A percentile compares a stretch with the other conserved stretches of the same genome.
phyloP scores from a whole-genome alignment of 2,797 vertebrate species.

The Craterocephalus amniculus region DNA sequence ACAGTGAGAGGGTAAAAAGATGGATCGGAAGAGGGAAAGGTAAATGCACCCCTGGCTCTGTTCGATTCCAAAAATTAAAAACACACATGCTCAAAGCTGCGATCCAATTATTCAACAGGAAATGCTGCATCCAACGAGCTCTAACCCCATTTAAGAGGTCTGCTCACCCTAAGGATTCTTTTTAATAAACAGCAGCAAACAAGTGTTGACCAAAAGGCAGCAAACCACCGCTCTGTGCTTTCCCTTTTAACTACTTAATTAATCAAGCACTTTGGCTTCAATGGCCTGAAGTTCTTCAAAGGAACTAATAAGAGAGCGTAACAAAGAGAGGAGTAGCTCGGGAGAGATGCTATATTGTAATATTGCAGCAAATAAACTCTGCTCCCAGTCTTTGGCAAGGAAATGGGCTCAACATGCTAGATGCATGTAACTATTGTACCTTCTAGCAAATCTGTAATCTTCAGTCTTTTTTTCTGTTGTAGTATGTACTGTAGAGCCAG shows the following conservation, averaged over 20 bases:
- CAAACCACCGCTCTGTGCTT: conserved; percentile 64
- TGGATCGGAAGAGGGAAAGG: conserved; percentile 52
- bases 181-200: conserved; percentile 75
- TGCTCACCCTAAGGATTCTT: conserved; percentile 69
- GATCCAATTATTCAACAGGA: conserved; percentile 79
- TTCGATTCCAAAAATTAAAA: conserved; percentile 75
- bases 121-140: conserved; percentile 71
- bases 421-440: neutral
- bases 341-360: conserved; percentile 26
- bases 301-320: conserved; percentile 49
- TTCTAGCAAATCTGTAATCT: conserved; percentile 28
- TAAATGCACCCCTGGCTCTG: conserved; percentile 77
- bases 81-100: conserved; percentile 63
- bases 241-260: conserved; percentile 68
- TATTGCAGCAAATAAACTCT: conserved; percentile 32
- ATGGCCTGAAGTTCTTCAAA: conserved; percentile 59
- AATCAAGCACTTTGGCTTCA: conserved; percentile 64
- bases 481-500: conserved; percentile 49
- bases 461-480: conserved; percentile 45
- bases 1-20: conserved; percentile 36
- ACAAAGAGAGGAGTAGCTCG: conserved; percentile 34
- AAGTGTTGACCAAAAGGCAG: conserved; percentile 70
- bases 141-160: conserved; percentile 77
- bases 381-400: conserved; percentile 17
- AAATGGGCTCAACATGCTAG: neutral